Percentiles rank a stretch among this genome's conserved stretches.
Evolutionary conservation across 2,888 invertebrate species (phyloP).

Genomic region (Timema podura): DNA sequence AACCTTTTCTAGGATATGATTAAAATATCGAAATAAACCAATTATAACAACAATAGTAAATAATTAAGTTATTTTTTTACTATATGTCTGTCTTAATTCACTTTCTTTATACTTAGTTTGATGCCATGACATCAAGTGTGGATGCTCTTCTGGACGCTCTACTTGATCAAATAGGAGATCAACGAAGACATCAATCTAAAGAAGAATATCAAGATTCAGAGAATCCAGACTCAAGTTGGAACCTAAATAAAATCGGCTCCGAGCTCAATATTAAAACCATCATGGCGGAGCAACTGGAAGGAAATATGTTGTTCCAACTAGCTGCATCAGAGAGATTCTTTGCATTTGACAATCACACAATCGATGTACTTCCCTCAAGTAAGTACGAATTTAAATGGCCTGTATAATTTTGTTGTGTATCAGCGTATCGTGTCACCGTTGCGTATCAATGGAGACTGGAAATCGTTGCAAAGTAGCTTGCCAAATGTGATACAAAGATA

Average conservation of each 20-base stretch:
- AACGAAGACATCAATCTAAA: not conserved
- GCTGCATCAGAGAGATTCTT: slow-evolving; percentile 49
- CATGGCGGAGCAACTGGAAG: slow-evolving; percentile 53
- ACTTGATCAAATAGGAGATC: slow-evolving; percentile 31
- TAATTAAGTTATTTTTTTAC: not conserved
- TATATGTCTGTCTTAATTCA: slow-evolving; percentile 21
- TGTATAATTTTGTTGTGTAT: too few species aligned
- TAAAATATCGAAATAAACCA: too few species aligned
- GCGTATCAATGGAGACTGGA: too few species aligned
- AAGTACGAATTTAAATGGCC: slow-evolving; percentile 30
- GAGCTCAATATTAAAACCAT: not conserved
- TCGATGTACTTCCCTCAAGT: slow-evolving; percentile 49
- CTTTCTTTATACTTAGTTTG: slow-evolving; percentile 41
- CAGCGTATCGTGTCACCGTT: too few species aligned
- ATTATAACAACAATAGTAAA: too few species aligned
- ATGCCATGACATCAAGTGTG: slow-evolving; percentile 47
- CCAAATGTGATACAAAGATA: too few species aligned
- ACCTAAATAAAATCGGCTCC: not conserved
- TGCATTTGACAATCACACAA: slow-evolving; percentile 52
- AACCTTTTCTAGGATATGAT: too few species aligned
- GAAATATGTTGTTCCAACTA: slow-evolving; percentile 47
- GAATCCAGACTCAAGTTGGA: not conserved
- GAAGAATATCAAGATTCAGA: not conserved
- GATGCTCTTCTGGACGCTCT: slow-evolving; percentile 43
- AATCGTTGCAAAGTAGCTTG: too few species aligned